These are phyloP conservation scores for Aradophagus sp. DNA, from an alignment of 1,140 invertebrate species.

Conservation along the genomic window DNA sequence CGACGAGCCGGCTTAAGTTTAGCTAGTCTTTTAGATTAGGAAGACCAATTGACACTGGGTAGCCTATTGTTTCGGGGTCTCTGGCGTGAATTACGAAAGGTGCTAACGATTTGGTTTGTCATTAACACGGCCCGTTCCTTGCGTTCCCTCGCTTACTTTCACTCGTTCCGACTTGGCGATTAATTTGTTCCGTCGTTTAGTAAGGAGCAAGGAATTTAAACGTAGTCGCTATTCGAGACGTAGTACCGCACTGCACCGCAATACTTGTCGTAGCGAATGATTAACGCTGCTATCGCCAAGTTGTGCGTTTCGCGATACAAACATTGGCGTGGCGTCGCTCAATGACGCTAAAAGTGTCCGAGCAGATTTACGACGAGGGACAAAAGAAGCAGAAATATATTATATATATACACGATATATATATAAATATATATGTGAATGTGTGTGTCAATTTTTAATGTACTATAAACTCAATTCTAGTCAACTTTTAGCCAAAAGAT, in stretches of 20 bases:
- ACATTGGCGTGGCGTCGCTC: conserved; percentile 46
- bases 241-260: conserved; percentile 16
- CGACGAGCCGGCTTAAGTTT: conserved; percentile 19
- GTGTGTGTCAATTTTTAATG: conserved; percentile 74
- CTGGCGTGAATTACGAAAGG: conserved; percentile 55
- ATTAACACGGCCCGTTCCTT: conserved; percentile 20
- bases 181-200: conserved; percentile 2
- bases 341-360: conserved; percentile 44
- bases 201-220: too few species aligned
- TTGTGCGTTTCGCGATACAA: conserved; percentile 35
- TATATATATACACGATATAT: conserved; percentile 39
- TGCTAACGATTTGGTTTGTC: conserved; percentile 46
- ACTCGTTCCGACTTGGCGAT: conserved; percentile 11
- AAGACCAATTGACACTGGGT: conserved; percentile 27
- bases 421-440: conserved; percentile 62
- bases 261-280: conserved; percentile 36
- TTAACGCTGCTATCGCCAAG: conserved; percentile 29
- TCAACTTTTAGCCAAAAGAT: conserved; percentile 58
- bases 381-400: conserved; percentile 29
- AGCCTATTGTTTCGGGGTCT: conserved; percentile 50
- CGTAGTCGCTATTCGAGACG: conserved; percentile 26
- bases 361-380: conserved; percentile 37
- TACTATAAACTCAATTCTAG: conserved; percentile 68
- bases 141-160: conserved; percentile 22
- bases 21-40: conserved; percentile 36